Conservation (phyloP, 2,888 invertebrate species). For the Tiphia femorata region DNA sequence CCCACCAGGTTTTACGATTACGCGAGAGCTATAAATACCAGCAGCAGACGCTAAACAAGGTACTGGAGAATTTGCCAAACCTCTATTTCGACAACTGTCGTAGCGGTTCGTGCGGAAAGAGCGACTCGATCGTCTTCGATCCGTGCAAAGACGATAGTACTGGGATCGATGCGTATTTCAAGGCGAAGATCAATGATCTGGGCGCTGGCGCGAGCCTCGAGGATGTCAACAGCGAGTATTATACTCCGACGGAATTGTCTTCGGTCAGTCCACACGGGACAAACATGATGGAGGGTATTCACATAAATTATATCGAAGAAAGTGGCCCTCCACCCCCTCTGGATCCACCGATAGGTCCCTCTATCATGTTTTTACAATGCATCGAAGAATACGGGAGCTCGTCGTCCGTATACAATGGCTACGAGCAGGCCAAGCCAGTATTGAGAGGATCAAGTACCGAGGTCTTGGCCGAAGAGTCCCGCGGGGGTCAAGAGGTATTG, state of each 20-base stretch:
- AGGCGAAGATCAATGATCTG: slow-evolving; percentile 76
- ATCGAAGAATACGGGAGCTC: slow-evolving; percentile 53
- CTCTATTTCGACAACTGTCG: slow-evolving; percentile 94
- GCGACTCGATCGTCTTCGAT: slow-evolving; percentile 82
- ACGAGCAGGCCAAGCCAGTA: slow-evolving; percentile 65
- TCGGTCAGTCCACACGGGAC: slow-evolving; percentile 66
- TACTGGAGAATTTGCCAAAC: slow-evolving; percentile 91
- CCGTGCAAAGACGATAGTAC: slow-evolving; percentile 69
- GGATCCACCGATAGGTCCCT: slow-evolving; percentile 20
- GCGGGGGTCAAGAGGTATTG: slow-evolving; percentile 48
- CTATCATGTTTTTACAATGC: slow-evolving; percentile 38
- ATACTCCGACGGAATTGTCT: slow-evolving; percentile 83
- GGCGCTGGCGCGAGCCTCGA: slow-evolving; percentile 70
- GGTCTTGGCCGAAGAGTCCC: slow-evolving; percentile 65
- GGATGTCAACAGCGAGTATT: slow-evolving; percentile 78
- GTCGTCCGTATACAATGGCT: slow-evolving; percentile 39
- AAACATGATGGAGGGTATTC: slow-evolving; percentile 71
- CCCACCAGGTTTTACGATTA: slow-evolving; percentile 88
- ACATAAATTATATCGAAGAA: slow-evolving; percentile 77
- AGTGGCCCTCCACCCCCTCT: slow-evolving; percentile 47
- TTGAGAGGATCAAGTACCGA: slow-evolving; percentile 72
- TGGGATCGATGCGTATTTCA: slow-evolving; percentile 75
- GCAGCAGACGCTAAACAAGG: slow-evolving; percentile 94
- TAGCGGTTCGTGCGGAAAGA: slow-evolving; percentile 71
- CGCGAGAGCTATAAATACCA: slow-evolving; percentile 96